phyloP scores from a whole-genome alignment of 2,113 vertebrate species.

The Phrynosoma blainvillii region DNA sequence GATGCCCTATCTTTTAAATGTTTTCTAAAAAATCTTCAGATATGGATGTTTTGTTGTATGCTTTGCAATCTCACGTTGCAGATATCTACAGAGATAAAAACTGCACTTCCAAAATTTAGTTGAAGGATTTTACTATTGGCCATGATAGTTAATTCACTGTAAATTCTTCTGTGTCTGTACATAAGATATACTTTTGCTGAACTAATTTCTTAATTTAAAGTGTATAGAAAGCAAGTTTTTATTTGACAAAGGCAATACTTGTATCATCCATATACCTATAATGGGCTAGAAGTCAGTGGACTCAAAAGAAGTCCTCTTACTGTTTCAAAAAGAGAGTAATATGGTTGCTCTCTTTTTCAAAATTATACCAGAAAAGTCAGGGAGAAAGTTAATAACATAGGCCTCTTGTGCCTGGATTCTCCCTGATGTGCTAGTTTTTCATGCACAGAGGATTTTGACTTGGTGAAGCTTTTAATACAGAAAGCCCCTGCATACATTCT shows the following conservation, averaged over 20 bases:
- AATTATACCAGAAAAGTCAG: background rate
- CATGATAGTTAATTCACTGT: background rate
- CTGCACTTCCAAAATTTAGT: background rate
- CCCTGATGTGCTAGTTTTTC: background rate
- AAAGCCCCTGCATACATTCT: background rate
- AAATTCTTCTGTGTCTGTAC: background rate
- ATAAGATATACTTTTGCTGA: background rate
- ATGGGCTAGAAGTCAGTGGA: background rate
- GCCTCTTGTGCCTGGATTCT: background rate
- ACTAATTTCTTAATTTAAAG: no score
- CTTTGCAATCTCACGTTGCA: background rate
- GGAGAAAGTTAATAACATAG: background rate
- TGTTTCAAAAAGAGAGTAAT: no score
- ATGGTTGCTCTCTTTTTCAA: background rate
- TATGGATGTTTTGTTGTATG: background rate
- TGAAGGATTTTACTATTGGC: background rate
- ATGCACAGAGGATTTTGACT: background rate
- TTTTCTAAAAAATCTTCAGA: background rate
- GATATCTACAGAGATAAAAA: background rate
- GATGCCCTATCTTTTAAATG: background rate
- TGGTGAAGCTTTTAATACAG: background rate
- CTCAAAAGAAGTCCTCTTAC: background rate
- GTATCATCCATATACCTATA: background rate
- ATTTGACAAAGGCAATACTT: background rate
- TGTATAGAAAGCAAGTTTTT: background rate